Evolutionary conservation across 2,888 invertebrate genomes (phyloP), one percentile per base, ranked within the genome.

Genomic region (Troglohyphantes excavatus): DNA sequence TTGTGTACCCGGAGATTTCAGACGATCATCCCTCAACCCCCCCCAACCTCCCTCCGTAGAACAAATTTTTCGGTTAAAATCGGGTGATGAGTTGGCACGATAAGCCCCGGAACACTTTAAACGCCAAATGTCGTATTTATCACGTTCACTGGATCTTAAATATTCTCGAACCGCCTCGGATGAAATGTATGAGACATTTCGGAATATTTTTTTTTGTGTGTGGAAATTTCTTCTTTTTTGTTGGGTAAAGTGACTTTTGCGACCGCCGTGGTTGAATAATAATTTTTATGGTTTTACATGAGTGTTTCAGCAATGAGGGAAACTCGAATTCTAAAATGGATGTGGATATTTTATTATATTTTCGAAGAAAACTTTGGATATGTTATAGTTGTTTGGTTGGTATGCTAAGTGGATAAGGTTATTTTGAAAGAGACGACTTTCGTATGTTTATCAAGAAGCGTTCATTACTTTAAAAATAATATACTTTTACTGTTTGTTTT

Each of bases 121-220:
- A 84, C 84, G 84, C 68, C 78, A 78, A 68, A 76, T 65, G 39
- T 6, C 61, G 70, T 59, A 86, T 86, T 86, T 86, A 86, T 86
- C 85, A 86, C 85, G 70, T 86, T 61, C 61, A 9, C 21, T 5
- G 26, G 68, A 78, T 78, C 85, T 76, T 86, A 86, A 86, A 70
- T 86, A 76, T 85, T 75, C 73, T 9, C 29, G 68, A 11, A 23
- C 29, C 43, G 27, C 11, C 23, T 27, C 23, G 29, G 2, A 13
- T n/a, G 21, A 23, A 23, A 61, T 23, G 53, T 5, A 11, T 33
- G 6, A 27, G 53, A 53, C 53, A n/a, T n/a, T 53, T 46, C 17
- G 53, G 53, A 5, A 2, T n/a, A 7, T 70, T 33, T 23, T 23
- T 33, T 19, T 39, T 70, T n/a, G n/a, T 29, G 26, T 29, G 17